Evolutionary conservation across 1,140 invertebrate genomes (phyloP), one percentile per base, ranked within the genome.

Genomic region (Pseudomyrmex flavicornis): DNA sequence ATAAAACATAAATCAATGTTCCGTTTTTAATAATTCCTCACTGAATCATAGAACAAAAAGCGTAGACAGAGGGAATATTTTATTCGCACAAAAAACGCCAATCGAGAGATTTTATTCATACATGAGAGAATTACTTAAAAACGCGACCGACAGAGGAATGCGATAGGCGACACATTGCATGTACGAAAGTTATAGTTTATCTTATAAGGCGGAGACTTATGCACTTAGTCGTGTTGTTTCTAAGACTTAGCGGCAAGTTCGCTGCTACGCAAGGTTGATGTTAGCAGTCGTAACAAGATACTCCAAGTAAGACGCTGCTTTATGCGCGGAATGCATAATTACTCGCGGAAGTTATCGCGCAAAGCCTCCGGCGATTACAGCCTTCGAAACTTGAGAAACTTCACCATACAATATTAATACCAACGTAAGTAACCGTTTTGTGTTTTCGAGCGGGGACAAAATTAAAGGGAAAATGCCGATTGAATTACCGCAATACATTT

Each of bases 251-350:
- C 26, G 59, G 13, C n/a, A 10, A 20, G 48, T 62, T 77, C 46
- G 46, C 22, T 50, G 46, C 22, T 50, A 50, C 35, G 50, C 26
- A 15, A n/a, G 63, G 8, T n/a, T 76, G 44, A 73, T 22, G 68
- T 68, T 62, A 17, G 63, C 58, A 9, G 12, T 17, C 35, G 85
- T 74, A 84, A 88, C 73, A 59, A 68, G 73, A 88, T 79, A 88
- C 26, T 68, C 44, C 13, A 7, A 35, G 17, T 54, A 62, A 75
- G 80, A 50, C 66, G 76, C 20, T 48, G 20, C 20, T 72, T 48
- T 68, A 22, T 70, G 65, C 65, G 20, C 44, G n/a, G 66, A 72
- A 80, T 80, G 22, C 44, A 61, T 80, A 72, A 80, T 80, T 80
- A 59, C 46, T 59, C 12, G 44, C 54, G 7, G 59, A 61, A 80